Percentiles rank a stretch among this genome's conserved stretches.
These are phyloP conservation scores for Mallotus villosus DNA, from an alignment of 2,797 vertebrate genomes.

Conservation along the genomic window DNA sequence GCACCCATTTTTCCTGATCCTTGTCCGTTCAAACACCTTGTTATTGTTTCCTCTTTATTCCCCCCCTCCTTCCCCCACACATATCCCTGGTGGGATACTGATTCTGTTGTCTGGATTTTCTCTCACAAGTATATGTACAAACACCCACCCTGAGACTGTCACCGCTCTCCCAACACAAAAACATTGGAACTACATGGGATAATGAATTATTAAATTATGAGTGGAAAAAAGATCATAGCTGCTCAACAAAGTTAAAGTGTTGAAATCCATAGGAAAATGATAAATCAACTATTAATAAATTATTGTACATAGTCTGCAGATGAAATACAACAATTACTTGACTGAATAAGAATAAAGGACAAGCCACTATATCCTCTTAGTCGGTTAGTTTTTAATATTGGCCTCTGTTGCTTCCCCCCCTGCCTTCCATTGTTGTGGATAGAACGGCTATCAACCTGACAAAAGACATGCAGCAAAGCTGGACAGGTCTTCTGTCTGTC, in stretches of 20 bases:
- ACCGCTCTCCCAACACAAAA: constrained; percentile 48
- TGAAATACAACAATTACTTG: constrained; percentile 70
- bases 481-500: not conserved
- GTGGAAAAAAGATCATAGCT: constrained; percentile 18
- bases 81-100: constrained; percentile 40
- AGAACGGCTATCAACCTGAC: not conserved
- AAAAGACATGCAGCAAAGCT: not conserved
- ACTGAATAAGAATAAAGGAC: constrained; percentile 76
- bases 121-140: constrained; percentile 10
- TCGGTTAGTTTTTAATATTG: constrained; percentile 42
- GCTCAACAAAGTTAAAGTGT: constrained; percentile 30
- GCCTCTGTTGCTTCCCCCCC: constrained; percentile 28
- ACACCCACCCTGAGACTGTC: constrained; percentile 40
- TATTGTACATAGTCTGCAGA: constrained; percentile 90
- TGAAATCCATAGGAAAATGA: constrained; percentile 62
- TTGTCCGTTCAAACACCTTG: not conserved
- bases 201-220: constrained; percentile 40
- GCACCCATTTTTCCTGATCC: not conserved
- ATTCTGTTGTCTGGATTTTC: constrained; percentile 51
- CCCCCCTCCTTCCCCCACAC: constrained; percentile 23
- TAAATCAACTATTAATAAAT: constrained; percentile 82
- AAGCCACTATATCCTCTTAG: constrained; percentile 58
- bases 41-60: not conserved
- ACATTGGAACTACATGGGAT: constrained; percentile 46
- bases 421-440: constrained; percentile 19